Conservation (phyloP, 92 coral and sea anemone genomes). For the Galaxea fascicularis region DNA sequence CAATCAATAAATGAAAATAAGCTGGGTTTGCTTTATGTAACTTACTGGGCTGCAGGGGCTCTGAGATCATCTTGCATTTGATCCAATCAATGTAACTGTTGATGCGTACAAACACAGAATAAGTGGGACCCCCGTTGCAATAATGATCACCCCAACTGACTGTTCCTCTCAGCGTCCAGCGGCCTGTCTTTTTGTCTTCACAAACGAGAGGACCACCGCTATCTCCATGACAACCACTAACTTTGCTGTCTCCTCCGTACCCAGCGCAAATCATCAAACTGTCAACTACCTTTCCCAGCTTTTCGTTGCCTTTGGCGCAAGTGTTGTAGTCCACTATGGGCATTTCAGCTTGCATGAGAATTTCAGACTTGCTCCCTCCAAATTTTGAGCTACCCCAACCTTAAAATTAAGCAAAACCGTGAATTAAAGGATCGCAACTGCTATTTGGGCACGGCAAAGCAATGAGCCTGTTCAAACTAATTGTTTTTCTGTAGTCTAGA, state of each 20-base stretch:
- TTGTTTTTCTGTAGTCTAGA: too few relatives aligned
- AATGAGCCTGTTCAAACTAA: too few relatives aligned
- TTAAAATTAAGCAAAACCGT: background rate
- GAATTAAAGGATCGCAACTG: background rate
- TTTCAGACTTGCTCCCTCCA: constrained; percentile 53
- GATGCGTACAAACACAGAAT: constrained; percentile 78
- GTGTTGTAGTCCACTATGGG: constrained; percentile 69
- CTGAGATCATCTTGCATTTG: constrained; percentile 55
- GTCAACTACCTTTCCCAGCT: constrained; percentile 57
- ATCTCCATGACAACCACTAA: constrained; percentile 86
- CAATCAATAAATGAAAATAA: too few relatives aligned
- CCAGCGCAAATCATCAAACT: constrained; percentile 79
- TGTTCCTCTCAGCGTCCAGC: constrained; percentile 82
- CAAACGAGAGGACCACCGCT: constrained; percentile 93
- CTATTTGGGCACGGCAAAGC: too few relatives aligned
- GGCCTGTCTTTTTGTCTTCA: constrained; percentile 48
- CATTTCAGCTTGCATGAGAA: constrained; percentile 77
- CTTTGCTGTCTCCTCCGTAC: constrained; percentile 70
- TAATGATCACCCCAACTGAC: constrained; percentile 92
- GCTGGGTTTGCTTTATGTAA: background rate
- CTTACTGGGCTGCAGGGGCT: constrained; percentile 42
- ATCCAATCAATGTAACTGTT: constrained; percentile 85
- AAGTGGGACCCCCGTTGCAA: constrained; percentile 68
- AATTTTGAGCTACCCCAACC: constrained; percentile 84
- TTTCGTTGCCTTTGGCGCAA: constrained; percentile 70